Evolutionary conservation across 30 jellyfish, hydroid and myxozoan species (phyloP), one percentile per base, ranked within the genome.

Genomic region (Chrysaora quinquecirrha): DNA sequence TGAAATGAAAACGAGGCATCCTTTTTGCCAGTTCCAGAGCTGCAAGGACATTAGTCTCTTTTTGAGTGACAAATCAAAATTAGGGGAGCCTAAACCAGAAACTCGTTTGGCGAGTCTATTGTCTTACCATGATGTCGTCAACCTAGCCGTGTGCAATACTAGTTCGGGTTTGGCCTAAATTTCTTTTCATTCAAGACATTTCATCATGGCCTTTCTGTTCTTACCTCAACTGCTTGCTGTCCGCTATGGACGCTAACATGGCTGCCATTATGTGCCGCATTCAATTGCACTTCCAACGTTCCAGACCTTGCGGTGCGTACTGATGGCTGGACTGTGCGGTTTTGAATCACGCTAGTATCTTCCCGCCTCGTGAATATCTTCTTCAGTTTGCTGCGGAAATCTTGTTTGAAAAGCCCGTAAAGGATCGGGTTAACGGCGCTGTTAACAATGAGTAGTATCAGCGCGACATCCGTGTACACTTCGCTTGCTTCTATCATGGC

Each of bases 371-470:
- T 18, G 58, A 80, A 64, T n/a, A 80, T 80, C 24, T n/a, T 46
- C 61, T 12, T 24, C 38, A 80, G 81, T 56, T 76, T 86, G 60
- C 77, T 65, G 47, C 89, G 49, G 76, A 86, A 75, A 35, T 86
- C 96, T n/a, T 49, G 82, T 29, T 86, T 86, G 56, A 64, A 54
- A 30, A 86, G 56, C 10, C 96, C 96, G 48, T 86, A 86, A 47
- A 86, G 79, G 34, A 86, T 73, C 0, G 96, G 96, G 75, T 86
- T 86, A 3, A 86, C 81, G 1, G 87, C 87, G 75, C 96, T 86
- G 85, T 86, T 86, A 12, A 79, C 68, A n/a, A 86, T 68, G 90
- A 86, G 75, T 34, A 76, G 35, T 0, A 76, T 86, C 14, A 86
- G 50, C 6, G 96, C 89, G 19, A 86, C 23, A 65, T 86, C 96